A percentile compares a stretch with the other conserved stretches of the same genome.
These are phyloP conservation scores for Ochotona curzoniae DNA, from an alignment of 2,113 vertebrate genomes.

Conservation along the genomic window DNA sequence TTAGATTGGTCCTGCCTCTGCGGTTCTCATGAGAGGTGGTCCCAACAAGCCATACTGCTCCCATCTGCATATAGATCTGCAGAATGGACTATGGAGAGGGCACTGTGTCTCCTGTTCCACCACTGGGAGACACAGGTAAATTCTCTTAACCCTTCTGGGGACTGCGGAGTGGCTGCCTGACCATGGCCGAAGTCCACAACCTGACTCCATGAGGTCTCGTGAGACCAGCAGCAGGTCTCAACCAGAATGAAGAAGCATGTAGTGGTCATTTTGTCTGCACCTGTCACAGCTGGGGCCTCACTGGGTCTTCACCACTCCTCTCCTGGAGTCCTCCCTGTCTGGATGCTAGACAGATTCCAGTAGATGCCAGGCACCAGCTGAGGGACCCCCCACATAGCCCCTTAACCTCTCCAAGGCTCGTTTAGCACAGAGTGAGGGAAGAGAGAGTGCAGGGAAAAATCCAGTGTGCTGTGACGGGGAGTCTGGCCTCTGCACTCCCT, in stretches of 20 bases:
- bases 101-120: too few species aligned
- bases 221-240: neutral
- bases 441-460: neutral
- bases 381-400: too few species aligned
- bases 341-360: too few species aligned
- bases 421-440: neutral
- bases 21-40: neutral
- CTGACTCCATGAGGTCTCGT: too few species aligned
- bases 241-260: too few species aligned
- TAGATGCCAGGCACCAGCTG: accelerated
- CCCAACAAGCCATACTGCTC: neutral
- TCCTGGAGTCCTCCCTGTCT: too few species aligned
- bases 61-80: too few species aligned
- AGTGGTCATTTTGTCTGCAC: too few species aligned
- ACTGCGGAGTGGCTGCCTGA: neutral
- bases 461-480: accelerated
- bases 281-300: too few species aligned
- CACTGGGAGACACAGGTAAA: neutral
- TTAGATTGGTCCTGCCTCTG: neutral
- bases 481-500: neutral
- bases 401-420: neutral
- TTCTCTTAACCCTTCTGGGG: too few species aligned
- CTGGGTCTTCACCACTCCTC: too few species aligned
- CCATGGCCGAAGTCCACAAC: too few species aligned
- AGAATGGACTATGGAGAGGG: neutral